These are phyloP conservation scores for Toxotes chatareus DNA, from an alignment of 2,113 vertebrate species.

Conservation along the genomic window DNA sequence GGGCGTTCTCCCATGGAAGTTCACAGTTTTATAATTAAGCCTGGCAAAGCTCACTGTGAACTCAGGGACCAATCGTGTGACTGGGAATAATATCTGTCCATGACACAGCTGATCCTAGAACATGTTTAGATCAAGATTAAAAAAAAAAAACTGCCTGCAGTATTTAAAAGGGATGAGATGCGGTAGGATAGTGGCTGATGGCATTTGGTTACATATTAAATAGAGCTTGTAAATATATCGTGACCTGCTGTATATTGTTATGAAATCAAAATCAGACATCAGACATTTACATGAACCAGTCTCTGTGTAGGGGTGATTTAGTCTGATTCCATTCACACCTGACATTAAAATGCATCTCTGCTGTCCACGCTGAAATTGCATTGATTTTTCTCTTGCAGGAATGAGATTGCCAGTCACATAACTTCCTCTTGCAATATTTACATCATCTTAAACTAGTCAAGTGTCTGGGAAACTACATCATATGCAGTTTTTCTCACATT, in stretches of 20 bases:
- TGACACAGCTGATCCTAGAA: constrained; percentile 47
- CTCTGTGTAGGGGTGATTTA: constrained; percentile 24
- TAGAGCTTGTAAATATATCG: constrained; percentile 41
- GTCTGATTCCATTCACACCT: constrained; percentile 25
- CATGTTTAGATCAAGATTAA: constrained; percentile 45
- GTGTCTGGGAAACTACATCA: neutral
- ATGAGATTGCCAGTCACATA: constrained; percentile 25
- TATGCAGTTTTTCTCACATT: constrained; percentile 12
- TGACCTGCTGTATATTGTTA: constrained; percentile 39
- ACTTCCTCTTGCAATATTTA: constrained; percentile 38
- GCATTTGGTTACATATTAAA: constrained; percentile 52
- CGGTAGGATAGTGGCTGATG: constrained; percentile 36
- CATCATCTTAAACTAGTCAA: constrained; percentile 21
- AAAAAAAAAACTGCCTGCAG: neutral
- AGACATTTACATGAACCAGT: constrained; percentile 17
- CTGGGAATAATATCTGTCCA: constrained; percentile 27
- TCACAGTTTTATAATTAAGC: constrained; percentile 73
- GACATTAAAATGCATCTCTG: constrained; percentile 36
- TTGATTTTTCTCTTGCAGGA: constrained; percentile 35
- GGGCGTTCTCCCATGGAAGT: constrained; percentile 46
- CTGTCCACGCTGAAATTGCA: constrained; percentile 9
- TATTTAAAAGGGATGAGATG: constrained; percentile 28
- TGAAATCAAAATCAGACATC: constrained; percentile 33
- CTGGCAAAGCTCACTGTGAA: constrained; percentile 55
- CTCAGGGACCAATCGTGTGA: constrained; percentile 49